phyloP scores from a whole-genome alignment of 2,797 vertebrate genomes.

The Okamejei kenojei region DNA sequence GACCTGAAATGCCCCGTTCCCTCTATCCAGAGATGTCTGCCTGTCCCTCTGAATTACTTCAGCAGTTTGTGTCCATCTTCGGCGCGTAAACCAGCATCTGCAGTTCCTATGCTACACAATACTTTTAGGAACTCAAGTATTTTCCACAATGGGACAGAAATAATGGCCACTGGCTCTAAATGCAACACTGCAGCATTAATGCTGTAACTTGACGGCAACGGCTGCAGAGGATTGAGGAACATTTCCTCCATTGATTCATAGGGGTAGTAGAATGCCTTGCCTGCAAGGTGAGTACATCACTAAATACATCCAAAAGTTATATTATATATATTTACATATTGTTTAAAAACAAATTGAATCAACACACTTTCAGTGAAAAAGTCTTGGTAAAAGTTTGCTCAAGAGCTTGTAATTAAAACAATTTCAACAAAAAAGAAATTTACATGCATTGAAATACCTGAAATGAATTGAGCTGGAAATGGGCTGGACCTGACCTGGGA shows the following conservation, averaged over 20 bases:
- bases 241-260: neutral
- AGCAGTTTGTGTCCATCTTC: too few species aligned
- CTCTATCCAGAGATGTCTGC: too few species aligned
- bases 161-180: conserved; percentile 10
- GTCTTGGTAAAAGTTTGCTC: neutral
- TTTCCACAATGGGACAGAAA: neutral
- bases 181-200: neutral
- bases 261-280: conserved; percentile 50
- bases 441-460: conserved; percentile 21
- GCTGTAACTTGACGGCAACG: neutral
- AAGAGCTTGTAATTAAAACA: neutral
- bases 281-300: conserved; percentile 56
- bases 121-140: conserved; percentile 8
- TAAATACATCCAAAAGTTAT: conserved; percentile 38
- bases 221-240: neutral
- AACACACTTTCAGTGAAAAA: neutral
- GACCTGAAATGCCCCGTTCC: too few species aligned
- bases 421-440: conserved; percentile 20
- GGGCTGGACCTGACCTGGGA: neutral
- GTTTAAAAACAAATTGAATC: neutral
- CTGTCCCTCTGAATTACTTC: too few species aligned
- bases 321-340: neutral
- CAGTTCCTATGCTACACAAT: neutral
- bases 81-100: too few species aligned
- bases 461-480: conserved; percentile 15